Percentiles rank a stretch among this genome's conserved stretches.
Evolutionary conservation across 1,140 invertebrate genomes (phyloP).

Genomic region (Drosophila bocqueti): DNA sequence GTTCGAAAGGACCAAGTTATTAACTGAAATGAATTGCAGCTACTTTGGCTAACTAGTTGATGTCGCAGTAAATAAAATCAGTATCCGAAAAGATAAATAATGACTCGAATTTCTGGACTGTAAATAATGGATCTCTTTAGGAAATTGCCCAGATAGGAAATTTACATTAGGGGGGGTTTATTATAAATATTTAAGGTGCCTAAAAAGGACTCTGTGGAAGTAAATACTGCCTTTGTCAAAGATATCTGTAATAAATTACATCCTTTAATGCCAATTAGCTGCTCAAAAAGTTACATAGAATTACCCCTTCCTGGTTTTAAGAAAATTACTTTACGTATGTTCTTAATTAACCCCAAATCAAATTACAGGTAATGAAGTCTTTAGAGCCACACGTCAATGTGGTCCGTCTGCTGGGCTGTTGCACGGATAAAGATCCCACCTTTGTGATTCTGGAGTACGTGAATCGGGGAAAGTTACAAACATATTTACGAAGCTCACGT

Average conservation of each 20-base stretch:
- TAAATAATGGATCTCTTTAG: background rate
- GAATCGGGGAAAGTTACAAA: slow-evolving; percentile 95
- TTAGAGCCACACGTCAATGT: slow-evolving; percentile 96
- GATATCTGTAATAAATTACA: background rate
- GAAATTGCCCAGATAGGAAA: background rate
- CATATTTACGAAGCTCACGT: slow-evolving; percentile 93
- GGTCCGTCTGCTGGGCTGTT: slow-evolving; percentile 94
- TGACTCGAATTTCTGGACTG: background rate
- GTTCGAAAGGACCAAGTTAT: slow-evolving; percentile 24
- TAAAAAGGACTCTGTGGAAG: background rate
- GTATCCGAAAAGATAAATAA: slow-evolving; percentile 28
- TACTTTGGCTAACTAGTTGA: slow-evolving; percentile 19
- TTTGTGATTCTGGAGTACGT: slow-evolving; percentile 98
- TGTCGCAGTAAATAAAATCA: slow-evolving; percentile 22
- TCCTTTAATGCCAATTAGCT: background rate
- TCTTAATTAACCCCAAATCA: background rate
- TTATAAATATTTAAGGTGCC: background rate
- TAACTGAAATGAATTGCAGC: slow-evolving; percentile 40
- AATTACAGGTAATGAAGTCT: slow-evolving; percentile 92
- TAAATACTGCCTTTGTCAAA: no score
- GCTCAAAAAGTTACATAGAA: no score
- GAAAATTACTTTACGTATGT: background rate
- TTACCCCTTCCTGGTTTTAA: background rate
- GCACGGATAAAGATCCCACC: slow-evolving; percentile 96
- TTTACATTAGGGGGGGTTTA: background rate